phyloP scores from a whole-genome alignment of 2,888 invertebrate species.

The Lithosia quadra region DNA sequence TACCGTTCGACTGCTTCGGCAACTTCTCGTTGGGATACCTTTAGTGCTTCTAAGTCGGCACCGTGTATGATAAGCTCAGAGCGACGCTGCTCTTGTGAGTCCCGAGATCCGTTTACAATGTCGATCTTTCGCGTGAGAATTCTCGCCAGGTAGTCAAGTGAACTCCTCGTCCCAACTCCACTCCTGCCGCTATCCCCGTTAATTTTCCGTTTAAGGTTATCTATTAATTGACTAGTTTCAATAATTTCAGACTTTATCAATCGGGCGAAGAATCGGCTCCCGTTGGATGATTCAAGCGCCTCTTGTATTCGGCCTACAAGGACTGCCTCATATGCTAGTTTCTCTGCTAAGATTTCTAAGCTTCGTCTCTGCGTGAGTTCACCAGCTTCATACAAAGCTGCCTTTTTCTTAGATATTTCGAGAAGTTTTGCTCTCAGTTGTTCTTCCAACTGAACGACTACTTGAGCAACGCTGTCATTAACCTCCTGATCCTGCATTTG shows the following conservation, averaged over 20 bases:
- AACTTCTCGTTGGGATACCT: conserved; percentile 87
- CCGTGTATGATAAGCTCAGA: conserved; percentile 77
- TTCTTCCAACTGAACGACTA: conserved; percentile 89
- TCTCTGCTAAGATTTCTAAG: conserved; percentile 91
- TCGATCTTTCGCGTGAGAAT: conserved; percentile 91
- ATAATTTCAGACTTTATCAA: conserved; percentile 90
- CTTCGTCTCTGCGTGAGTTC: conserved; percentile 90
- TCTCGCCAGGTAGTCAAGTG: conserved; percentile 91
- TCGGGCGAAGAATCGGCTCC: conserved; percentile 86
- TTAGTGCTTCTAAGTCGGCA: conserved; percentile 83
- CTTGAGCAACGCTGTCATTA: conserved; percentile 86
- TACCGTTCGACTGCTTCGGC: conserved; percentile 88
- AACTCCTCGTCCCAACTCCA: conserved; percentile 73
- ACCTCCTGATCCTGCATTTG: conserved; percentile 63
- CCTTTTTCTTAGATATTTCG: conserved; percentile 90
- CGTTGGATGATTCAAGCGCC: conserved; percentile 87
- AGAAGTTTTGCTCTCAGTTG: conserved; percentile 90
- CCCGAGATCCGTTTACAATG: conserved; percentile 67
- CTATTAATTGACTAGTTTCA: conserved; percentile 92
- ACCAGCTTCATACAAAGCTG: conserved; percentile 89
- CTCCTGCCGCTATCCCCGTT: conserved; percentile 84
- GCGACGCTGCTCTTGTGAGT: conserved; percentile 63
- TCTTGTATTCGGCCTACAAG: conserved; percentile 90
- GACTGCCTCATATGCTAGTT: conserved; percentile 93
- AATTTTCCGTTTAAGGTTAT: conserved; percentile 90